phyloP scores from a whole-genome alignment of 1,140 invertebrate species.

The Drosophila bocqueti region DNA sequence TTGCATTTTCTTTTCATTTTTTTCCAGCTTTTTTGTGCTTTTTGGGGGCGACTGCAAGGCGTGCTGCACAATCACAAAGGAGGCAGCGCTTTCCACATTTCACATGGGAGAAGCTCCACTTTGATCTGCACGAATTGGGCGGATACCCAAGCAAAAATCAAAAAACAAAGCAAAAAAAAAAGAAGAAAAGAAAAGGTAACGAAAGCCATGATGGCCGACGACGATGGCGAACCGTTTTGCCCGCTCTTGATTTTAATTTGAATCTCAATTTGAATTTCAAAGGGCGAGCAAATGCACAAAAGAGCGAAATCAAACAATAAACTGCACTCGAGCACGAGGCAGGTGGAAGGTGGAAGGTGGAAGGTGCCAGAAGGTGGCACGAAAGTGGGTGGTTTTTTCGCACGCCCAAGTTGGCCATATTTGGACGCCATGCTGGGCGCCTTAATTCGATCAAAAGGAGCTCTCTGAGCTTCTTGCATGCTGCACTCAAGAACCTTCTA shows the following conservation, averaged over 20 bases:
- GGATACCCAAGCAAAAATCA: slow-evolving; percentile 38
- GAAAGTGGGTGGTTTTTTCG: neutral
- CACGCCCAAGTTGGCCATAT: slow-evolving; percentile 75
- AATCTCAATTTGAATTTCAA: slow-evolving; percentile 75
- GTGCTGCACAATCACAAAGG: slow-evolving; percentile 77
- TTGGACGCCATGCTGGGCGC: slow-evolving; percentile 77
- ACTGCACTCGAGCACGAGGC: slow-evolving; percentile 74
- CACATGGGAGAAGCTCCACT: slow-evolving; percentile 59
- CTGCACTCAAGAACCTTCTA: slow-evolving; percentile 20
- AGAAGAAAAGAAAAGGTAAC: slow-evolving; percentile 3
- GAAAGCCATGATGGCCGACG: slow-evolving; percentile 30
- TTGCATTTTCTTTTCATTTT: slow-evolving; percentile 1
- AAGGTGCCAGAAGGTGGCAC: neutral
- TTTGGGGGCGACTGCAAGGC: slow-evolving; percentile 35
- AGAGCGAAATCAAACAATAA: slow-evolving; percentile 78
- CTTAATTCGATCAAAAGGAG: slow-evolving; percentile 76
- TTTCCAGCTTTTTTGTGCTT: neutral
- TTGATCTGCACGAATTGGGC: slow-evolving; percentile 74
- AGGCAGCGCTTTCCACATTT: slow-evolving; percentile 48
- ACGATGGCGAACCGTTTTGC: slow-evolving; percentile 53
- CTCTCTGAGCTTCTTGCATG: slow-evolving; percentile 22
- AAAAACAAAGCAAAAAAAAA: slow-evolving; percentile 1
- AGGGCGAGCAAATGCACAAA: slow-evolving; percentile 73
- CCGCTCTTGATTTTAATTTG: slow-evolving; percentile 69
- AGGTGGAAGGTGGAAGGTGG: slow-evolving; percentile 23